phyloP scores from a whole-genome alignment of 2,113 vertebrate genomes.

The Rattus norvegicus region DNA sequence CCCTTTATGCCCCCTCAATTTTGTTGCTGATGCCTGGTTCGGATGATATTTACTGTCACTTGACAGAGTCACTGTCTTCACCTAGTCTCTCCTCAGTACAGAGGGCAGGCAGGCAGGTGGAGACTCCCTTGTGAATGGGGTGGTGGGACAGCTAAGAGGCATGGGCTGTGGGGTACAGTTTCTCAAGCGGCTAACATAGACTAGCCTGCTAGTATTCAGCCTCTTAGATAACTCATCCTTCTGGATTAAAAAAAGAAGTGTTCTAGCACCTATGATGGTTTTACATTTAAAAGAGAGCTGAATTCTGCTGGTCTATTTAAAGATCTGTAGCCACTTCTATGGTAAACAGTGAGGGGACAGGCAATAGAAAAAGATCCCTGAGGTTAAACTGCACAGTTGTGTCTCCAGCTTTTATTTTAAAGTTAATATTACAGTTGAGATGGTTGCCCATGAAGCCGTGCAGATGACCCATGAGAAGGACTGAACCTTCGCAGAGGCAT shows the following conservation, averaged over 20 bases:
- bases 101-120: background rate
- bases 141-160: background rate
- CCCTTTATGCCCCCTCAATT: background rate
- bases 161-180: background rate
- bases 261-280: conserved; percentile 39
- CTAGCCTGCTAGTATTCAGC: background rate
- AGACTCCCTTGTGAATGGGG: background rate
- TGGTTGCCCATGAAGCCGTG: conserved; percentile 9
- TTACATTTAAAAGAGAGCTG: conserved; percentile 52
- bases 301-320: conserved; percentile 61
- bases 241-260: conserved; percentile 40
- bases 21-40: background rate
- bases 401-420: conserved; percentile 60
- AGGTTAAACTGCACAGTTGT: background rate
- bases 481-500: background rate
- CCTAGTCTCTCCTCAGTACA: background rate
- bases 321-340: conserved; percentile 27
- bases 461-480: background rate
- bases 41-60: background rate
- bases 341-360: conserved; percentile 22
- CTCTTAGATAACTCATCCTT: conserved; percentile 8
- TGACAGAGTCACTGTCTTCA: background rate
- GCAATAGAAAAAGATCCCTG: background rate
- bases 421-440: background rate
- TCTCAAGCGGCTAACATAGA: background rate